These are phyloP conservation scores for Mobula birostris DNA, from an alignment of 2,113 vertebrate genomes.

Conservation along the genomic window DNA sequence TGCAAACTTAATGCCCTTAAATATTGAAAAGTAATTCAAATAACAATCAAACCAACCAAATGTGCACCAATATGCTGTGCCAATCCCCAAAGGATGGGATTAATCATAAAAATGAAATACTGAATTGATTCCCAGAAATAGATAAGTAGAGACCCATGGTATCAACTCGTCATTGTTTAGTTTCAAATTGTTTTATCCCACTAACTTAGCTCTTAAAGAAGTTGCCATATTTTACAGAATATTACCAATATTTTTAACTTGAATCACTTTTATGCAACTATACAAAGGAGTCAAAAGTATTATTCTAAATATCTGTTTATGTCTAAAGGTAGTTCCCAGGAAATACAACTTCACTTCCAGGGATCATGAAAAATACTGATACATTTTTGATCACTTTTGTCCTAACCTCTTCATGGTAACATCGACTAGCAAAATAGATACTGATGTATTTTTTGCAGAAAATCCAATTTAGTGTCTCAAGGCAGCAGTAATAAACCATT, in stretches of 20 bases:
- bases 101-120: not conserved
- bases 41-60: not conserved
- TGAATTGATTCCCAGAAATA: not conserved
- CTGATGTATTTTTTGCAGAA: not conserved
- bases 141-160: not conserved
- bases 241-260: not conserved
- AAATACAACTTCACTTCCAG: not conserved
- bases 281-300: not conserved
- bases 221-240: no score
- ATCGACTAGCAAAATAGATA: not conserved
- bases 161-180: not conserved
- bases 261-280: not conserved
- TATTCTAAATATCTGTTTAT: not conserved
- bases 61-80: not conserved
- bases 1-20: not conserved
- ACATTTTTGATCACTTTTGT: not conserved
- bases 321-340: not conserved
- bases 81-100: not conserved
- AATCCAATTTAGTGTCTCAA: not conserved
- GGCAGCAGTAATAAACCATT: not conserved
- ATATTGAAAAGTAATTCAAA: not conserved
- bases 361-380: not conserved
- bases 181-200: not conserved
- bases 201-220: not conserved
- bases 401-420: not conserved